Evolutionary conservation across 2,113 vertebrate species (phyloP).

Genomic region (Cyprinodon tularosa): DNA sequence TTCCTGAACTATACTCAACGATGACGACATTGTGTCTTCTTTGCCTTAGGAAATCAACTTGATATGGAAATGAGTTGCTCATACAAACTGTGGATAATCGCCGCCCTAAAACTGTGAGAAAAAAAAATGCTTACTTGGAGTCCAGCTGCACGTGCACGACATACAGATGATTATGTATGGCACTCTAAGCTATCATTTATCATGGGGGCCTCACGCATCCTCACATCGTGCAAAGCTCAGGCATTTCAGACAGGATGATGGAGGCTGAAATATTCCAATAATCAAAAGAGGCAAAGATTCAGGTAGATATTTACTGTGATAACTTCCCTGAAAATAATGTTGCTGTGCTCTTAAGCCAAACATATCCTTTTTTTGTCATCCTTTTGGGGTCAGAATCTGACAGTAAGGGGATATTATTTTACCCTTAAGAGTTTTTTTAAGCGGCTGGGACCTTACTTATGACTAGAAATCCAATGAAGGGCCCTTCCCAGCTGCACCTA

Average conservation of each 20-base stretch:
- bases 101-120: constrained; percentile 29
- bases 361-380: constrained; percentile 8
- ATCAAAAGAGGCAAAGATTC: constrained; percentile 13
- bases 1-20: constrained; percentile 58
- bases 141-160: constrained; percentile 59
- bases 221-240: constrained; percentile 35
- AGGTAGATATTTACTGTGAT: constrained; percentile 2
- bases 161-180: constrained; percentile 62
- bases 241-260: constrained; percentile 38
- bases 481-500: constrained; percentile 33
- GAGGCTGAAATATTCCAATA: constrained; percentile 32
- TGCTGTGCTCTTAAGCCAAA: constrained; percentile 7
- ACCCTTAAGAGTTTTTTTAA: constrained; percentile 50
- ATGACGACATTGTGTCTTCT: constrained; percentile 61
- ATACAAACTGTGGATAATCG: constrained; percentile 27
- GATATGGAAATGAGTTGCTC: constrained; percentile 53
- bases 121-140: constrained; percentile 36
- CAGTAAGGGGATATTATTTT: constrained; percentile 51
- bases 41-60: constrained; percentile 43
- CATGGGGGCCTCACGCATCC: constrained; percentile 56
- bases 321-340: background rate
- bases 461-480: constrained; percentile 45
- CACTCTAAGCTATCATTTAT: constrained; percentile 62
- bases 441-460: constrained; percentile 53
- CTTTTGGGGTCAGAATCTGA: constrained; percentile 29